Evolutionary conservation across 1,140 invertebrate species (phyloP), one percentile per base, ranked within the genome.

Genomic region (Diorhabda sublineata): DNA sequence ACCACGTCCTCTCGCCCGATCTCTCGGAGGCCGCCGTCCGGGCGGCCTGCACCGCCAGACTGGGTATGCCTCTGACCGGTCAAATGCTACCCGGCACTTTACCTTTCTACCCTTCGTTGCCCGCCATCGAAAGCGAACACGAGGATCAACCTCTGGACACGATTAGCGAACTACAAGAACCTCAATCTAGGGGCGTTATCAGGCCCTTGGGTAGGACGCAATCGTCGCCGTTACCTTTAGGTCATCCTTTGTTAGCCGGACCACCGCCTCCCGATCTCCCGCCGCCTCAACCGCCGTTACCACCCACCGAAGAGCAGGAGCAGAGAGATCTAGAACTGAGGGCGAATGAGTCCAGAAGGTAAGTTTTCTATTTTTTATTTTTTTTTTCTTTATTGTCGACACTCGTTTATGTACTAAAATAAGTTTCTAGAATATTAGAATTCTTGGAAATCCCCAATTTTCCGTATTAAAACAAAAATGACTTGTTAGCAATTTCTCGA

Each of bases 221-320:
- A 81, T 95, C 92, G 7, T 95, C 95, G 3, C 96, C 97, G 0
- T 82, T 98, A 73, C 96, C 96, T 42, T 84, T 98, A n/a, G 95
- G 95, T 3, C 94, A 97, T 84, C 95, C 95, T 42, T 90, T 96
- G 86, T 86, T 98, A 57, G 91, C 92, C 58, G 86, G 87, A 45
- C 82, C 84, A 9, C 6, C 82, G 81, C 8, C 81, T 82, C 4
- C 71, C 73, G 58, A 65, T 70, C n/a, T 56, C 61, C 70, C 71
- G 52, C 68, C 72, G 41, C 60, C 66, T 7, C 72, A 74, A 70
- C 75, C 75, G 42, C 74, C 76, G 66, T 75, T 80, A 41, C 78
- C 76, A 9, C 75, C 77, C 5, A 77, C 77, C 57, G 79, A 81
- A 70, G 80, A 81, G 69, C 84, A 86, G 11, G 86, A 88, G 74